Base-by-base conservation (phyloP, 2,888 invertebrate genomes). In the Lepidocyrtoides sp. region DNA sequence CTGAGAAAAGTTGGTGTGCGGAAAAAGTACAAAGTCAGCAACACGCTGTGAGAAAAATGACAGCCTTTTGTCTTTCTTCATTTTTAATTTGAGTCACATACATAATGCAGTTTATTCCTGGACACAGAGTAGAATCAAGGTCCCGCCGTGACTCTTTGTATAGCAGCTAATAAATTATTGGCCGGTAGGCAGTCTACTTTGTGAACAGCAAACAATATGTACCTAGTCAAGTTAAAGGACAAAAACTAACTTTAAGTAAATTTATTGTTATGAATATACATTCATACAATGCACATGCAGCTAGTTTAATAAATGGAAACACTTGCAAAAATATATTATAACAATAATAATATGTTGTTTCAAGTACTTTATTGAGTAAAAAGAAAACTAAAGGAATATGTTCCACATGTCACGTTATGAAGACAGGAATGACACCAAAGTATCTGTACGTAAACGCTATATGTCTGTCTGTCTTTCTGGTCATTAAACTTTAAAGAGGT, bases 41-140 rank as follows among this genome's bases (percentile, higher is more conserved):
- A 48, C 84, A 84, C 10, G 72, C 84, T 69, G 69, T 72, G 54
- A 51, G 84, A 72, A 72, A 84, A 84, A 84, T 84, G 84, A 48
- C 66, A 44, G 54, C 51, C 51, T 72, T 84, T 84, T 84, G 51
- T 72, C 84, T 84, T 84, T 69, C 69, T 17, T 7, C 51, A 54
- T 84, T 83, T 84, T 84, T 72, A 84, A 72, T 84, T 84, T 84
- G 36, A 29, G 8, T 20, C 69, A 17, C 48, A 69, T 51, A 36
- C 72, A 51, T 69, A 36, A 36, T 60, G 7, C 54, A 48, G n/a
- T 54, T 8, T 10, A 29, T 0, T 20, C 26, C 1, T 23, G 26
- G 17, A 14, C 17, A 17, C 17, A 17, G 48, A 14, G 54, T 17
- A 17, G 54, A 54, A 54, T 48, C 36, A 36, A 36, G 36, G 2